phyloP scores from a whole-genome alignment of 1,140 invertebrate species.

The Sarcophaga bullata region DNA sequence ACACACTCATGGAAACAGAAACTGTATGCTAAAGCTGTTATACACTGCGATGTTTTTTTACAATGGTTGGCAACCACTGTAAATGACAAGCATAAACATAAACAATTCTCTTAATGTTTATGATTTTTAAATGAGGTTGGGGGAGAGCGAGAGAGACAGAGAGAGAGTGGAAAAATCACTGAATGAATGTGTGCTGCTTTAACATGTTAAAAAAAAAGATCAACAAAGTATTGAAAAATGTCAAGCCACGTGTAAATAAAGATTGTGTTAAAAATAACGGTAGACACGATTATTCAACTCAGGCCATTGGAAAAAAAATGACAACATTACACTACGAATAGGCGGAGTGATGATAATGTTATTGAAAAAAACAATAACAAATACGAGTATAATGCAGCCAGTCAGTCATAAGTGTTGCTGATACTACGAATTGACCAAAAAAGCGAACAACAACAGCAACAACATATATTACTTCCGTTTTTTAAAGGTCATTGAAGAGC shows the following conservation, averaged over 20 bases:
- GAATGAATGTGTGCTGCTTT: neutral
- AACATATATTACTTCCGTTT: neutral
- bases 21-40: neutral
- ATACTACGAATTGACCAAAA: constrained; percentile 1
- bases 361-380: neutral
- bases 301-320: neutral
- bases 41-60: neutral
- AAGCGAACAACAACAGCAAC: too few relatives aligned
- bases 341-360: constrained; percentile 12
- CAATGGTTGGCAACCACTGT: constrained; percentile 6
- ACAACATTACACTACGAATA: neutral
- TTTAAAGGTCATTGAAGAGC: neutral
- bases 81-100: neutral
- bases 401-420: constrained; percentile 19
- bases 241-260: constrained; percentile 21
- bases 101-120: neutral
- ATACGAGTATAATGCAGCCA: neutral
- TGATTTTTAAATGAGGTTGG: too few relatives aligned
- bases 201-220: too few relatives aligned
- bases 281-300: neutral
- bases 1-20: neutral
- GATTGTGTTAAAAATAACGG: constrained; percentile 16
- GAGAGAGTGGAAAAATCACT: too few relatives aligned
- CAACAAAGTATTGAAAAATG: neutral
- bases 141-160: too few relatives aligned